Percentiles rank a stretch among this genome's conserved stretches.
Evolutionary conservation across 2,797 vertebrate genomes (phyloP).

Genomic region (Acanthurus tractus): DNA sequence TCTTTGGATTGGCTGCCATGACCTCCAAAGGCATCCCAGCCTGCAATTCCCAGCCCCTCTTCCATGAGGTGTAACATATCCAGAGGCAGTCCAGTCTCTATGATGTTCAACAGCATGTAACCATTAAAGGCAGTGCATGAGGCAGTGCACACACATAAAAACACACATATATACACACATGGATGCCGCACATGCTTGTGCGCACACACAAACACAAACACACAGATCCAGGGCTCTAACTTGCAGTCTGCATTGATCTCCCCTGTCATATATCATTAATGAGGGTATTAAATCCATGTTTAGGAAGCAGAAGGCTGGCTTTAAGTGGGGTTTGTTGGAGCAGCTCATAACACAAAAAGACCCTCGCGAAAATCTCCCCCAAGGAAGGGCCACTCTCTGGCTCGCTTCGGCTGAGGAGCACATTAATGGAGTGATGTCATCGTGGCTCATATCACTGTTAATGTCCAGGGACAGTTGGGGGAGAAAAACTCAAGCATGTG

Average conservation of each 20-base stretch:
- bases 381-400: slow-evolving; percentile 83
- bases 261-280: slow-evolving; percentile 99
- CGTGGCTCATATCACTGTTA: slow-evolving; percentile 78
- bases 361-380: slow-evolving; percentile 85
- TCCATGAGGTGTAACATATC: slow-evolving; percentile 83
- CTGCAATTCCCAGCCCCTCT: slow-evolving; percentile 59
- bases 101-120: slow-evolving; percentile 96
- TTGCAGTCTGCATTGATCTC: slow-evolving; percentile 93
- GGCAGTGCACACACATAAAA: slow-evolving; percentile 22
- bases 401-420: slow-evolving; percentile 67
- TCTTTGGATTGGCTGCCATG: slow-evolving; percentile 41
- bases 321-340: slow-evolving; percentile 91
- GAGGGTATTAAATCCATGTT: slow-evolving; percentile 99
- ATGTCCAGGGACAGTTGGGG: slow-evolving; percentile 70
- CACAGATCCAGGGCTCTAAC: slow-evolving; percentile 87
- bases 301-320: slow-evolving; percentile 92
- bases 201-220: slow-evolving; percentile 27
- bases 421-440: slow-evolving; percentile 88
- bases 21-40: slow-evolving; percentile 51
- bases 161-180: slow-evolving; percentile 48
- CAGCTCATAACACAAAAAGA: slow-evolving; percentile 85
- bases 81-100: slow-evolving; percentile 90
- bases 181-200: background rate
- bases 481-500: slow-evolving; percentile 56
- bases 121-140: slow-evolving; percentile 90